Conservation (phyloP, 2,888 invertebrate genomes). For the Thereva nobilitata region DNA sequence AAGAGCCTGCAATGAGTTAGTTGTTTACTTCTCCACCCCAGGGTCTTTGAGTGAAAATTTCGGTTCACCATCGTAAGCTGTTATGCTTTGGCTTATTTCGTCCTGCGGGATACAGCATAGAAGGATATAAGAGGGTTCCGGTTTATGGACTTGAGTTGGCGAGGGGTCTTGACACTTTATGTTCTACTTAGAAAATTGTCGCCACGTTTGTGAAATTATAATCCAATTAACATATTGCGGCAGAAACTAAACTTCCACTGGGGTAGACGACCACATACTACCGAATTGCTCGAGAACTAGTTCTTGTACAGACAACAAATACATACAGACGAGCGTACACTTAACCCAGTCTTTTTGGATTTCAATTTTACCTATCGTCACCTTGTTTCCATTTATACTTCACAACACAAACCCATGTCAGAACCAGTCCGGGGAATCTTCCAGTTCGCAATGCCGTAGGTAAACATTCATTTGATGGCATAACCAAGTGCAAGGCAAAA, state of each 20-base stretch:
- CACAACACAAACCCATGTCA: constrained; percentile 19
- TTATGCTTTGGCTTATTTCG: no score
- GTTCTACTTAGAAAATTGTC: constrained; percentile 21
- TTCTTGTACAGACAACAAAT: background rate
- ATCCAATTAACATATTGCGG: constrained; percentile 31
- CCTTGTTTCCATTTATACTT: background rate
- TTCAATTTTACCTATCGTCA: background rate
- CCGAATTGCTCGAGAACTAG: no score
- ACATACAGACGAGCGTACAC: background rate
- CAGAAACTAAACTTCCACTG: background rate
- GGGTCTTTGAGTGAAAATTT: no score
- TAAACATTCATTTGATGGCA: constrained; percentile 29
- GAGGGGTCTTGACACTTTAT: no score
- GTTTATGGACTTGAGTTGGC: no score
- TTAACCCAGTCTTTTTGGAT: no score
- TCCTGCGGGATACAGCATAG: no score
- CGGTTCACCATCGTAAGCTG: no score
- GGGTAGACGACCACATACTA: background rate
- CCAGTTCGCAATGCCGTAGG: constrained; percentile 21
- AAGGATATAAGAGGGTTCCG: no score
- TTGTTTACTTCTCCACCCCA: constrained; percentile 23
- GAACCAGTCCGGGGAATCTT: constrained; percentile 25
- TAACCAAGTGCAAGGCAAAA: constrained; percentile 24
- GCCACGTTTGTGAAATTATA: constrained; percentile 35
- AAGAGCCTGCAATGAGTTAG: background rate